Evolutionary conservation across 2,113 vertebrate species (phyloP).

Genomic region (Hippocampus abdominalis): DNA sequence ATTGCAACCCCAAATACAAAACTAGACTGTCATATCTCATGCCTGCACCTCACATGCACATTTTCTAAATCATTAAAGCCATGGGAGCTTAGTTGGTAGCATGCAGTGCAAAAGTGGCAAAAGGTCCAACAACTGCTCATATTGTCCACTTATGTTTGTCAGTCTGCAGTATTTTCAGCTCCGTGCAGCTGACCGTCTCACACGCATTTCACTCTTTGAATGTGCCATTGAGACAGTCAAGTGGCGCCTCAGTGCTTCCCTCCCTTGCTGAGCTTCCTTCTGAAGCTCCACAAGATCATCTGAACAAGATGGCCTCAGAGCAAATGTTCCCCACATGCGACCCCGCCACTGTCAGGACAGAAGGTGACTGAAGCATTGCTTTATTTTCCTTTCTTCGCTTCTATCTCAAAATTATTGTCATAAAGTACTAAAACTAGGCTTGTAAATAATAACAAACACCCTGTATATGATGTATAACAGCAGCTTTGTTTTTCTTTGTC

Average conservation of each 20-base stretch:
- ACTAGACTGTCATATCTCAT: neutral
- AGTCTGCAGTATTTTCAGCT: conserved; percentile 43
- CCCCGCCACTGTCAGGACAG: neutral
- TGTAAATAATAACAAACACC: conserved; percentile 81
- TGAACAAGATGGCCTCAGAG: conserved; percentile 26
- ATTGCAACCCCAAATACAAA: neutral
- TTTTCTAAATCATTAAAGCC: neutral
- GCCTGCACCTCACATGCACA: neutral
- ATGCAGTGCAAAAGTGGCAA: neutral
- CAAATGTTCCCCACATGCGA: neutral
- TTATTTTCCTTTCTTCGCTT: conserved; percentile 55
- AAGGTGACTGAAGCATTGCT: conserved; percentile 28
- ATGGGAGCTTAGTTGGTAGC: neutral
- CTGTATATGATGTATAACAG: conserved; percentile 64
- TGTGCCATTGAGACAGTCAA: conserved; percentile 56
- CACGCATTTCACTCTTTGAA: conserved; percentile 31
- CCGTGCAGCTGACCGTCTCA: conserved; percentile 26
- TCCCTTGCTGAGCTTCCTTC: conserved; percentile 80
- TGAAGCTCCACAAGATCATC: conserved; percentile 79
- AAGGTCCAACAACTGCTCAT: neutral
- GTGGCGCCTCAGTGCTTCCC: conserved; percentile 65
- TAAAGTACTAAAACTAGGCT: conserved; percentile 60
- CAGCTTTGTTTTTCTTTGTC: conserved; percentile 67
- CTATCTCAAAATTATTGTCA: conserved; percentile 50
- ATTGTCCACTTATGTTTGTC: conserved; percentile 24